Evolutionary conservation across 1,140 invertebrate genomes (phyloP), one percentile per base, ranked within the genome.

Genomic region (Calliopsis andreniformis): DNA sequence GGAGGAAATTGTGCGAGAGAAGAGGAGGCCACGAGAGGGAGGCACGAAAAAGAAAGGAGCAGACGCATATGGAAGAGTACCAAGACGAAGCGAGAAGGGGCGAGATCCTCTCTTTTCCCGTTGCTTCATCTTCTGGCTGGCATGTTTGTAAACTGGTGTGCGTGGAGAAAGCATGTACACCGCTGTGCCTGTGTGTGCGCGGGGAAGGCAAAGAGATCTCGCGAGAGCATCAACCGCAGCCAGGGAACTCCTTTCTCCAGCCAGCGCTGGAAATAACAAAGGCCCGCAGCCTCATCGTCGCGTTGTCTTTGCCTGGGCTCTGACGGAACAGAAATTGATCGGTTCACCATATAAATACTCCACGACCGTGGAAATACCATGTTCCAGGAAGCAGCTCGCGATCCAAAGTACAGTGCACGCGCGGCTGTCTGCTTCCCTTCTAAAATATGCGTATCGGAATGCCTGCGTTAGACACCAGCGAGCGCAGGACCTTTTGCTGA

Each of bases 1-100:
- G 75, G 30, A 82, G 62, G 79, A 83, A 83, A 82, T 82, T 81
- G 79, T 69, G 69, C 63, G 67, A 66, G 58, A 72, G 55, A 73
- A 49, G 66, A 45, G 61, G 47, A 43, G 30, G 28, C 39, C 10
- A 18, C 25, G n/a, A 20, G 53, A 20, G 53, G 30, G 39, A 75
- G 32, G 20, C 45, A 39, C 62, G 67, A 75, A 67, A 51, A 67
- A 58, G 51, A 67, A 39, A 14, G 51, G 20, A 53, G 35, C 20
- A 56, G 14, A 16, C 25, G 8, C 25, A 30, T 3, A 32, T 35
- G 25, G 4, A 28, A 49, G 55, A 55, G 47, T 23, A 28, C 59
- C 18, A 43, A 23, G 75, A 45, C 3, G 18, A 12, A 23, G 8
- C 1, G 0, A 45, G 25, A 43, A 16, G 1, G 10, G 1, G 30